A percentile compares a stretch with the other conserved stretches of the same genome.
These are phyloP conservation scores for Anthophora plumipes DNA, from an alignment of 2,888 invertebrate genomes.

Conservation along the genomic window DNA sequence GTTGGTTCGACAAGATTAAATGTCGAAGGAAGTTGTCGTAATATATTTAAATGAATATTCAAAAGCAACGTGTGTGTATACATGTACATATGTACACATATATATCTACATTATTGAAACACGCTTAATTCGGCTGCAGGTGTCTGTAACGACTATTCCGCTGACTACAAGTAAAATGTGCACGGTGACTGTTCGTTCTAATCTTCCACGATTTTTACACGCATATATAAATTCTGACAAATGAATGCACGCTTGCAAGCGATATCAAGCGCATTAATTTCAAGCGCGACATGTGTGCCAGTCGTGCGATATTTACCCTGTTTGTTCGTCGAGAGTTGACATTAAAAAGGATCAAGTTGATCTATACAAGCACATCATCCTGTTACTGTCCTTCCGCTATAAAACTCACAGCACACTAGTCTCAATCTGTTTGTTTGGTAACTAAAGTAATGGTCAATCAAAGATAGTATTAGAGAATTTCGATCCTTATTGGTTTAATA, in stretches of 20 bases:
- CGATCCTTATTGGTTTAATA: too few relatives aligned
- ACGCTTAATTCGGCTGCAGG: conserved; percentile 43
- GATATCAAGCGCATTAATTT: conserved; percentile 53
- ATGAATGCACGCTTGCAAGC: conserved; percentile 38
- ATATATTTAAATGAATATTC: conserved; percentile 61
- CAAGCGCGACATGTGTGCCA: conserved; percentile 40
- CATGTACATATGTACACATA: neutral
- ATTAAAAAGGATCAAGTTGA: conserved; percentile 56
- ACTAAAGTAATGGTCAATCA: too few relatives aligned
- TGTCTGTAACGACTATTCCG: conserved; percentile 40
- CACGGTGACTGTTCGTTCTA: conserved; percentile 28
- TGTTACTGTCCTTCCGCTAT: conserved; percentile 52
- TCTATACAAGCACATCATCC: conserved; percentile 60
- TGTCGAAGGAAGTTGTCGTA: conserved; percentile 54
- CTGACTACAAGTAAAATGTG: conserved; percentile 32
- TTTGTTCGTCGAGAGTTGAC: conserved; percentile 51
- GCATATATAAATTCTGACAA: conserved; percentile 50
- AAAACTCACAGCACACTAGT: conserved; percentile 18
- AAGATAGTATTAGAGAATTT: too few relatives aligned
- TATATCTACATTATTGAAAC: neutral
- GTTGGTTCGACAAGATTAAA: too few relatives aligned
- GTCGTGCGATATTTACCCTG: conserved; percentile 50
- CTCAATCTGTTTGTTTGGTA: conserved; percentile 46
- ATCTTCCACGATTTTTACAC: conserved; percentile 54
- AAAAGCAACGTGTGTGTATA: conserved; percentile 20